Conservation (phyloP, 1,140 invertebrate genomes). For the Rhopalosiphum maidis region DNA sequence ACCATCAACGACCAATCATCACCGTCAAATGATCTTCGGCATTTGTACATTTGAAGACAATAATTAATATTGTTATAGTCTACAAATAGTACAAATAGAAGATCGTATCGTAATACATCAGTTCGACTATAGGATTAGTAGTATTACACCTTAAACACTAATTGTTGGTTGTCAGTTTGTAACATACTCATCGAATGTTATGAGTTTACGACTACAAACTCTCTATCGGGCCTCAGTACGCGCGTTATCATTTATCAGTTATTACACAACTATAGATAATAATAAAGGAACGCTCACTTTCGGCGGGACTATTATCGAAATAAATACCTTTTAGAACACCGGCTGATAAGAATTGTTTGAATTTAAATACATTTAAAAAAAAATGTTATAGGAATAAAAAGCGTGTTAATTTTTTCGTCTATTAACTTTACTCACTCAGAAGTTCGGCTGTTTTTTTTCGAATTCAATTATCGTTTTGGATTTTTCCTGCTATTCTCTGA, state of each 20-base stretch:
- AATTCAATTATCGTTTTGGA: not conserved
- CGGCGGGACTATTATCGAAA: not conserved
- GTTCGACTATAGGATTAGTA: not conserved
- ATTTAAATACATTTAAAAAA: not conserved
- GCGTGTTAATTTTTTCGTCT: not conserved
- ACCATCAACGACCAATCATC: not conserved
- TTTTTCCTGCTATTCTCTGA: not conserved
- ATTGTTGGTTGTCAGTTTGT: not conserved
- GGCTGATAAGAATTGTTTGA: not conserved
- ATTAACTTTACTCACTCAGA: not conserved
- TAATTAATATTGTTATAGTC: not conserved
- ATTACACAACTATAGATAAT: not conserved
- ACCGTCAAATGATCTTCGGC: not conserved
- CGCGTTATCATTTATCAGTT: not conserved
- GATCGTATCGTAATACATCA: not conserved
- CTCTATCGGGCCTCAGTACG: not conserved
- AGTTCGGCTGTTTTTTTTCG: not conserved
- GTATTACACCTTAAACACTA: not conserved
- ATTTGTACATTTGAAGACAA: not conserved
- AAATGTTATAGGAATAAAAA: not conserved
- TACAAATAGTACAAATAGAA: not conserved
- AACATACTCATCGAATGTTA: not conserved
- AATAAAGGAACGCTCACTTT: not conserved
- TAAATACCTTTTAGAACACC: not conserved
- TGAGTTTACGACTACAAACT: not conserved